Percentiles rank a stretch among this genome's conserved stretches.
Evolutionary conservation across 2,113 vertebrate genomes (phyloP).

Genomic region (Chaenogobius annularis): DNA sequence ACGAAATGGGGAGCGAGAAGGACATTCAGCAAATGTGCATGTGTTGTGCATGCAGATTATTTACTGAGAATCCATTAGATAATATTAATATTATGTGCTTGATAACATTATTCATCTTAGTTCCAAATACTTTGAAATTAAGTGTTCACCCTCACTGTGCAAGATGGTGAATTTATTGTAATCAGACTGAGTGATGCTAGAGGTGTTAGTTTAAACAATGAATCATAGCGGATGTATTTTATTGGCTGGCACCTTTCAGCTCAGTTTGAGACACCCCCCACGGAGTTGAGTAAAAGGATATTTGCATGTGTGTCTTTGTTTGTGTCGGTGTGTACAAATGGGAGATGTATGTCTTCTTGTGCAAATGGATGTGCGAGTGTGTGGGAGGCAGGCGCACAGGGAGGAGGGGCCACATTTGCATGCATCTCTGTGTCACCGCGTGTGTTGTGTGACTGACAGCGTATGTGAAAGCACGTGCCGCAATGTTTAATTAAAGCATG

Average conservation of each 20-base stretch:
- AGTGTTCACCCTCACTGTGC: constrained; percentile 33
- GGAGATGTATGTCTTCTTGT: constrained; percentile 63
- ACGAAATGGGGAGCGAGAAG: too few species aligned
- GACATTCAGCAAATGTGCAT: too few species aligned
- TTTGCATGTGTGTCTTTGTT: constrained; percentile 71
- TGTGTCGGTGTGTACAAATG: constrained; percentile 27
- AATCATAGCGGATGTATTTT: constrained; percentile 57
- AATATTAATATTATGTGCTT: background rate
- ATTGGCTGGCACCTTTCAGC: constrained; percentile 69
- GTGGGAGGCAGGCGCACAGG: constrained; percentile 68
- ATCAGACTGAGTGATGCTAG: constrained; percentile 56
- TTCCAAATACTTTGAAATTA: background rate
- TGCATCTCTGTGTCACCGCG: constrained; percentile 52
- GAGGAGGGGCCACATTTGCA: constrained; percentile 66
- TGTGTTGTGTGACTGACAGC: constrained; percentile 45
- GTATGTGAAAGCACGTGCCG: constrained; percentile 58
- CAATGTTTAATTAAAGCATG: constrained; percentile 78
- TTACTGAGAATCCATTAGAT: background rate
- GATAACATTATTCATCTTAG: background rate
- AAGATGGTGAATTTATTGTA: constrained; percentile 55
- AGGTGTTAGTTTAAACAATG: constrained; percentile 71
- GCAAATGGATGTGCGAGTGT: constrained; percentile 60
- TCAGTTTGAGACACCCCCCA: constrained; percentile 65
- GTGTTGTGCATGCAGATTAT: too few species aligned
- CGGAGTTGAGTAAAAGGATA: constrained; percentile 62